Evolutionary conservation across 2,113 vertebrate species (phyloP).

Genomic region (Oncorhynchus kisutch): DNA sequence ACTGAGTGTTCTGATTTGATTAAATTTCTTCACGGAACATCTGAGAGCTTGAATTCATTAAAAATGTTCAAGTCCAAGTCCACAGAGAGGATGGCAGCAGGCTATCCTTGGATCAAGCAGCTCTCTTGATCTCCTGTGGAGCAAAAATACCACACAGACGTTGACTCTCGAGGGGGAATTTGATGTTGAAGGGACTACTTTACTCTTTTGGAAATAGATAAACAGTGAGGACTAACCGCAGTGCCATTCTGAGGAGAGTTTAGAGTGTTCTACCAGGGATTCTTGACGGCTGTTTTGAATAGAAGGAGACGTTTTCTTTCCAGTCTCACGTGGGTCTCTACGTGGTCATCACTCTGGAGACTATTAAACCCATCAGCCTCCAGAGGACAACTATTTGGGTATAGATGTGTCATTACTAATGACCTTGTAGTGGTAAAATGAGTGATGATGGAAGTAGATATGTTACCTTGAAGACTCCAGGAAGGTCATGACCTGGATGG

Average conservation of each 20-base stretch:
- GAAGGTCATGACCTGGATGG: constrained; percentile 4
- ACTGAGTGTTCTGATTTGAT: constrained; percentile 45
- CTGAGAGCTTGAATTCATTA: constrained; percentile 55
- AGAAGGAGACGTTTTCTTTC: constrained; percentile 28
- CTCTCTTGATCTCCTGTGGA: constrained; percentile 36
- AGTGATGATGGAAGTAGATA: background rate
- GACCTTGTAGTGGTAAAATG: background rate
- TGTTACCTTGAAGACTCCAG: background rate
- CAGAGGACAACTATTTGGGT: constrained; percentile 23
- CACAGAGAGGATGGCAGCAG: constrained; percentile 1
- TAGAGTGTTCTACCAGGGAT: constrained; percentile 19
- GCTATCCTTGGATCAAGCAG: constrained; percentile 39
- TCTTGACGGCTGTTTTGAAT: constrained; percentile 27
- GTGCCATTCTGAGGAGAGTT: constrained; percentile 27
- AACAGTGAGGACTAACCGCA: constrained; percentile 50
- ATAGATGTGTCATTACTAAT: constrained; percentile 39
- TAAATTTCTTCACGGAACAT: constrained; percentile 48
- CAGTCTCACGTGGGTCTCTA: constrained; percentile 20
- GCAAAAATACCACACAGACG: constrained; percentile 52
- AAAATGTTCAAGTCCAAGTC: constrained; percentile 33
- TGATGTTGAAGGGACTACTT: constrained; percentile 35
- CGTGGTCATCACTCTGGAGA: constrained; percentile 20
- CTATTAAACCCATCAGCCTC: constrained; percentile 24
- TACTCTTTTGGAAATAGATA: constrained; percentile 47
- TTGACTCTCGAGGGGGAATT: constrained; percentile 20